These are phyloP conservation scores for Magallana gigas DNA, from an alignment of 1,140 invertebrate species.

Conservation along the genomic window DNA sequence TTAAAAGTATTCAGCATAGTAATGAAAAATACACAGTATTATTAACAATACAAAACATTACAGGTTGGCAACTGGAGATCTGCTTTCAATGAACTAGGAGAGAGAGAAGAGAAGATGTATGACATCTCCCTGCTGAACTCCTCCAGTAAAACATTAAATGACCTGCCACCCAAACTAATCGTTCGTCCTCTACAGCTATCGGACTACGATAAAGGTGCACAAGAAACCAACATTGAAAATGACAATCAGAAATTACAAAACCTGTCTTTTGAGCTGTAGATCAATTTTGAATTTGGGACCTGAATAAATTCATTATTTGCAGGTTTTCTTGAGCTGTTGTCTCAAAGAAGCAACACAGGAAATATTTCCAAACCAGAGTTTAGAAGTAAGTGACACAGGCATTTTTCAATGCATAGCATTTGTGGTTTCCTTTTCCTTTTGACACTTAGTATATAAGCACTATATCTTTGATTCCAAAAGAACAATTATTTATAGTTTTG, in stretches of 20 bases:
- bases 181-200: neutral
- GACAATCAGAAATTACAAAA: no score
- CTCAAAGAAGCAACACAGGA: neutral
- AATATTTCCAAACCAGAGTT: conserved; percentile 5
- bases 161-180: neutral
- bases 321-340: conserved; percentile 16
- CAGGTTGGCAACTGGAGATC: neutral
- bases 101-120: conserved; percentile 12
- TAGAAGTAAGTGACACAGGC: neutral
- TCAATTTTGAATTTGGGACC: no score
- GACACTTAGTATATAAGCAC: no score
- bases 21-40: no score
- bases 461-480: no score
- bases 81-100: neutral
- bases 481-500: no score
- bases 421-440: no score
- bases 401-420: no score
- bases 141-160: neutral
- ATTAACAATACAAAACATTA: neutral
- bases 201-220: neutral
- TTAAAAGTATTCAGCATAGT: no score
- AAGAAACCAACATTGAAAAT: no score
- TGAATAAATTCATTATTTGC: neutral
- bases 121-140: conserved; percentile 12
- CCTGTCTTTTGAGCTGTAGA: no score